Conservation (phyloP, 2,888 invertebrate species). For the Crioceris asparagi region DNA sequence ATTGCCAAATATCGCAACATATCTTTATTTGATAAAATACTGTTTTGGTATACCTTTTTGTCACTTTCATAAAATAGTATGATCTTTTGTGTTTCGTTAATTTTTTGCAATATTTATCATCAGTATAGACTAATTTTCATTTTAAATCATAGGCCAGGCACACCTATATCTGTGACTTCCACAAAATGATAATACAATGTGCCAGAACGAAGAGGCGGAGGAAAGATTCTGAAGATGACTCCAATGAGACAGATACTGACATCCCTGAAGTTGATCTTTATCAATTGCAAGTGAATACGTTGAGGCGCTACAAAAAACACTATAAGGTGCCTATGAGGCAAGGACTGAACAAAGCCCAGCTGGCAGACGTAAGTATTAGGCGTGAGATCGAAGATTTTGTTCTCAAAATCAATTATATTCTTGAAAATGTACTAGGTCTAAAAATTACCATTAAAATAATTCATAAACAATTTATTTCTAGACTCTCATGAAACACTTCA, state of each 20-base stretch:
- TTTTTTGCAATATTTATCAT: too few relatives aligned
- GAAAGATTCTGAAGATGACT: slow-evolving; percentile 90
- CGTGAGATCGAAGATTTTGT: background rate
- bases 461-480: too few relatives aligned
- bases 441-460: slow-evolving; percentile 1
- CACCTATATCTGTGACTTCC: slow-evolving; percentile 93
- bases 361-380: slow-evolving; percentile 76
- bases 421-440: slow-evolving; percentile 2
- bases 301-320: slow-evolving; percentile 85
- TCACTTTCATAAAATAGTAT: too few relatives aligned
- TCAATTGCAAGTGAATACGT: slow-evolving; percentile 87
- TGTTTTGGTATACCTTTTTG: too few relatives aligned
- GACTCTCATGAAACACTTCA: slow-evolving; percentile 92
- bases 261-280: slow-evolving; percentile 87
- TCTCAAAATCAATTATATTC: background rate
- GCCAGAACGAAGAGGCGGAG: slow-evolving; percentile 85
- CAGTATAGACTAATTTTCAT: too few relatives aligned
- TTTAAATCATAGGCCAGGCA: slow-evolving; percentile 70
- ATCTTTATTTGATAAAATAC: too few relatives aligned
- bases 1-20: too few relatives aligned
- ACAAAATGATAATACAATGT: slow-evolving; percentile 91
- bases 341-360: slow-evolving; percentile 87
- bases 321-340: slow-evolving; percentile 87
- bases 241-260: slow-evolving; percentile 87
- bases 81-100: too few relatives aligned